These are phyloP conservation scores for Scomber scombrus DNA, from an alignment of 2,113 vertebrate genomes.

Conservation along the genomic window DNA sequence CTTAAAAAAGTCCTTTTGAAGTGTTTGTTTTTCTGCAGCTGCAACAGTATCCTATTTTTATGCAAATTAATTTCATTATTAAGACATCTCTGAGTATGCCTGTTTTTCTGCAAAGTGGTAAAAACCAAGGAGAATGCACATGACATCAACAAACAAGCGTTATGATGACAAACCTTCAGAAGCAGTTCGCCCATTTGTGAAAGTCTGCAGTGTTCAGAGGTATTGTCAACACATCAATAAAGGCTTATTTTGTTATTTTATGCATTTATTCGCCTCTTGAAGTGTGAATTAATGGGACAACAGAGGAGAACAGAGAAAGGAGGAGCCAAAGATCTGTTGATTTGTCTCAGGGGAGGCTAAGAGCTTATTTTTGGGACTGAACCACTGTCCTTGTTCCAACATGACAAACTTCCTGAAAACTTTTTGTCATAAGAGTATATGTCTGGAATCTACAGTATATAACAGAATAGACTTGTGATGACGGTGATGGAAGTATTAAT, in stretches of 20 bases:
- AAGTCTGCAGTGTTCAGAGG: conserved; percentile 23
- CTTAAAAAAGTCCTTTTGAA: conserved; percentile 55
- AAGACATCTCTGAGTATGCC: conserved; percentile 13
- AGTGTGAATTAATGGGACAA: conserved; percentile 38
- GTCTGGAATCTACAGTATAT: neutral
- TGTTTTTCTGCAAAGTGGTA: conserved; percentile 21
- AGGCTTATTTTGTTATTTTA: conserved; percentile 43
- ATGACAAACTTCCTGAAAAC: conserved; percentile 19
- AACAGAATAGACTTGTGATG: neutral
- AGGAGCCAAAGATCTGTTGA: neutral
- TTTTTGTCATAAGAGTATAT: neutral
- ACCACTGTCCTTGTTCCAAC: neutral
- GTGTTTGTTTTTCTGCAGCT: conserved; percentile 43
- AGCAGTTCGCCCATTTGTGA: conserved; percentile 33
- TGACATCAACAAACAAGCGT: conserved; percentile 53
- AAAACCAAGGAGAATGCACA: conserved; percentile 35
- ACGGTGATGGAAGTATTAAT: too few relatives aligned
- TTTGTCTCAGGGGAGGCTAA: conserved; percentile 1
- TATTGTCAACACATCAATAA: conserved; percentile 48
- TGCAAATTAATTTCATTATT: conserved; percentile 64
- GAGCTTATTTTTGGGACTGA: conserved; percentile 11
- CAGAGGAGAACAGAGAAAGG: conserved; percentile 12
- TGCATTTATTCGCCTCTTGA: conserved; percentile 35
- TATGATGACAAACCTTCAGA: conserved; percentile 45
- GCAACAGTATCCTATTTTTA: conserved; percentile 39